phyloP scores from a whole-genome alignment of 2,797 vertebrate species.

The Xenops minutus region DNA sequence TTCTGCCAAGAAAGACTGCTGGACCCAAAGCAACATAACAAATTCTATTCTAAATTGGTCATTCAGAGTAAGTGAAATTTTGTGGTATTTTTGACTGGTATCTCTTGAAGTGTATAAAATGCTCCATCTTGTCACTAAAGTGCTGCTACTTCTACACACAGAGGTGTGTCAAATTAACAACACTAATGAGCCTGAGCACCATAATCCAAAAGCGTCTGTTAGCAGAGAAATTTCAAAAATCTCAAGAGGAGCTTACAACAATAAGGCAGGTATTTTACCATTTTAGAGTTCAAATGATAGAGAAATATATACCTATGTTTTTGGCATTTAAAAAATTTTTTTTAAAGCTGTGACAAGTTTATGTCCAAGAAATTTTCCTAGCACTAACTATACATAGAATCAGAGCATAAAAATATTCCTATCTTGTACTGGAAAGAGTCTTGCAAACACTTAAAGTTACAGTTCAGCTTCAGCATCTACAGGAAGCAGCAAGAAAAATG shows the following conservation, averaged over 20 bases:
- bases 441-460: background rate
- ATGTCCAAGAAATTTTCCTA: background rate
- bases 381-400: background rate
- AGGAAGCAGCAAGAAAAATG: background rate
- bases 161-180: background rate
- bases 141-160: background rate
- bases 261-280: background rate
- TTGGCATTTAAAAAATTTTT: background rate
- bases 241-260: background rate
- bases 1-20: background rate
- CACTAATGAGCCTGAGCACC: background rate
- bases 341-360: background rate
- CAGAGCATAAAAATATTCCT: background rate
- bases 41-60: background rate
- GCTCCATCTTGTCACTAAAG: background rate
- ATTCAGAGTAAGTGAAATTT: background rate
- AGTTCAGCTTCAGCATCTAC: background rate
- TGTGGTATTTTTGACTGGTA: background rate
- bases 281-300: background rate
- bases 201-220: background rate
- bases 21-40: background rate
- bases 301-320: background rate
- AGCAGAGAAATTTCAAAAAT: background rate
- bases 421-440: background rate
- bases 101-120: background rate